These are phyloP conservation scores for Hemaris fuciformis DNA, from an alignment of 2,888 invertebrate species.

Conservation along the genomic window DNA sequence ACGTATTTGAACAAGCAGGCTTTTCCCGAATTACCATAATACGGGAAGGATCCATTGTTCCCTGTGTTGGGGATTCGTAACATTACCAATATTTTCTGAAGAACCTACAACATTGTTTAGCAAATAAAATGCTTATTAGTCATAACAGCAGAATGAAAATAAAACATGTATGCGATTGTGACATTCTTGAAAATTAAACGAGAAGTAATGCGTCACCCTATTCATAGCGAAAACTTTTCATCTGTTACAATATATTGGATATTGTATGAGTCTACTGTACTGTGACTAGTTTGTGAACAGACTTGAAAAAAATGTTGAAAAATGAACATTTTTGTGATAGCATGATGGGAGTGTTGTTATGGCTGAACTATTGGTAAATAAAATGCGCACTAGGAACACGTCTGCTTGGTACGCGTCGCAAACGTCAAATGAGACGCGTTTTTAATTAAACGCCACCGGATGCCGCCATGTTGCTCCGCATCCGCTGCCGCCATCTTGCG, in stretches of 20 bases:
- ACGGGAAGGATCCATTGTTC: neutral
- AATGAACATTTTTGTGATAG: slow-evolving; percentile 6
- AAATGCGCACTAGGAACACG: slow-evolving; percentile 41
- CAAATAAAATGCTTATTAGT: no score
- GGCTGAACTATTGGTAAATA: slow-evolving; percentile 31
- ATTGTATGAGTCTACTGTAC: neutral
- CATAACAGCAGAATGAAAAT: no score
- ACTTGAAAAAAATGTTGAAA: neutral
- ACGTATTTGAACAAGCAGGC: slow-evolving; percentile 24
- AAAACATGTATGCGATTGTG: no score
- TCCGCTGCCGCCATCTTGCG: slow-evolving; percentile 76
- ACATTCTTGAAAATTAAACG: neutral
- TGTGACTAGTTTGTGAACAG: neutral
- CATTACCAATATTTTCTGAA: no score
- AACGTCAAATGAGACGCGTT: slow-evolving; percentile 73
- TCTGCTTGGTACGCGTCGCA: slow-evolving; percentile 45
- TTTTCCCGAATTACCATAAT: slow-evolving; percentile 3
- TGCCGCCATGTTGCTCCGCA: slow-evolving; percentile 67
- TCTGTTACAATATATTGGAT: neutral
- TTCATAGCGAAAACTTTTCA: neutral
- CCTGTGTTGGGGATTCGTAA: neutral
- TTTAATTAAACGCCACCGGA: slow-evolving; percentile 78
- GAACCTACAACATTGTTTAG: no score
- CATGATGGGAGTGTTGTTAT: slow-evolving; percentile 18
- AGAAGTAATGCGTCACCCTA: neutral